Conservation (phyloP, 92 coral and sea anemone species). For the Epizoanthus fatuus region DNA sequence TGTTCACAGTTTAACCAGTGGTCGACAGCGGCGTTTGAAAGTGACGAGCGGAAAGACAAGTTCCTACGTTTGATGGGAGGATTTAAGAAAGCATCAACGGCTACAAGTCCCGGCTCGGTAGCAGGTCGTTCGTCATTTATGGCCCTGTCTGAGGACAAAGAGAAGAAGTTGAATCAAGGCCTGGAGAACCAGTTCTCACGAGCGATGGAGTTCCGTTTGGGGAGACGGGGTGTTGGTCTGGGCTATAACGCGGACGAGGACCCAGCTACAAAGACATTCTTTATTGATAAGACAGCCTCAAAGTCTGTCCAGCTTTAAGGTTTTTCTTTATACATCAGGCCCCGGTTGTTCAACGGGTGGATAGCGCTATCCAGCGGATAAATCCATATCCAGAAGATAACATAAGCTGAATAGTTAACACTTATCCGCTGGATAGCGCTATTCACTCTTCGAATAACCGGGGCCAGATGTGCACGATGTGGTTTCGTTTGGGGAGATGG, state of each 20-base stretch:
- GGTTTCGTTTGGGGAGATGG: conserved; percentile 54
- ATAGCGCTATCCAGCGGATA: too few species aligned
- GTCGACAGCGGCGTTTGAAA: conserved; percentile 75
- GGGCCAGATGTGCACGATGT: conserved; percentile 39
- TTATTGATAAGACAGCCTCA: conserved; percentile 73
- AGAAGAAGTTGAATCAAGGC: conserved; percentile 55
- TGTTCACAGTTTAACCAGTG: conserved; percentile 77
- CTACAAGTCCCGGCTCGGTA: background rate
- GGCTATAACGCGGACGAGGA: conserved; percentile 83
- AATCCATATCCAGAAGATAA: too few species aligned
- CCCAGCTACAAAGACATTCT: conserved; percentile 76
- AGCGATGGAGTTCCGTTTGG: conserved; percentile 78
- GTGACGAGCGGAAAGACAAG: conserved; percentile 81
- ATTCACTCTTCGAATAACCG: too few species aligned
- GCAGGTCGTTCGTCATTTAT: conserved; percentile 56
- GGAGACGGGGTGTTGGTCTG: conserved; percentile 78
- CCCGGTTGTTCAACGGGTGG: too few species aligned
- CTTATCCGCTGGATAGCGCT: too few species aligned
- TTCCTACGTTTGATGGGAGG: conserved; percentile 92
- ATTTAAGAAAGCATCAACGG: conserved; percentile 61
- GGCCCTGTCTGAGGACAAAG: conserved; percentile 73
- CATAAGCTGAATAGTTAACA: too few species aligned
- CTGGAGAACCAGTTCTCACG: conserved; percentile 79
- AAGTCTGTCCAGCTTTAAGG: conserved; percentile 66
- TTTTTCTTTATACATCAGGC: background rate